A percentile compares a stretch with the other conserved stretches of the same genome.
phyloP scores from a whole-genome alignment of 2,797 vertebrate genomes.

The Falco naumanni region DNA sequence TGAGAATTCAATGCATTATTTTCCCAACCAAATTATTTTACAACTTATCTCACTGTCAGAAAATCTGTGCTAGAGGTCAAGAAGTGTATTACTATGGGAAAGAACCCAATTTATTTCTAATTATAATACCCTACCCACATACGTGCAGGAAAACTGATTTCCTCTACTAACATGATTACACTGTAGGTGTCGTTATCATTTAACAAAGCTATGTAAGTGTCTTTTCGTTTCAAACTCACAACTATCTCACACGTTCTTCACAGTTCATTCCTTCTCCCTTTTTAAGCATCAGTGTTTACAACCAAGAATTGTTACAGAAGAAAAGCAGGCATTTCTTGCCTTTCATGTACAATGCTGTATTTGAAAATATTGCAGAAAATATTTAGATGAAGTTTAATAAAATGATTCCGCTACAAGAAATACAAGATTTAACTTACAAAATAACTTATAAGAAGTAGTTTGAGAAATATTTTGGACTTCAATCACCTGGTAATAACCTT shows the following conservation, averaged over 20 bases:
- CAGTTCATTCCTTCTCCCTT: not conserved
- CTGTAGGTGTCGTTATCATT: not conserved
- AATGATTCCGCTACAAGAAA: not conserved
- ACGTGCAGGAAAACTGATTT: not conserved
- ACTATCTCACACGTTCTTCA: not conserved
- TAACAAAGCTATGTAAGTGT: not conserved
- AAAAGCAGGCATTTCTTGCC: not conserved
- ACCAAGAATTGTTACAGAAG: not conserved
- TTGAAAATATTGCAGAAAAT: not conserved
- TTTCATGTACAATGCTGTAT: not conserved
- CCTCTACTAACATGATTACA: not conserved
- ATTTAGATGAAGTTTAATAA: not conserved
- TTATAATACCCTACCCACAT: not conserved
- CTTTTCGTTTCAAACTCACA: not conserved
- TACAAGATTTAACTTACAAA: not conserved
- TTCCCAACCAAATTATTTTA: not conserved
- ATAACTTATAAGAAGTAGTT: not conserved
- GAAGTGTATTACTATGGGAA: not conserved
- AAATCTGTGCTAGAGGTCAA: not conserved
- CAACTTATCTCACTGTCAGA: not conserved
- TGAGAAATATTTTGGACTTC: not conserved
- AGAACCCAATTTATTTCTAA: not conserved
- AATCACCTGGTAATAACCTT: not conserved
- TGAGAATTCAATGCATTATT: not conserved
- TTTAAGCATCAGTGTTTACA: not conserved